These are phyloP conservation scores for Orientallactaga bullata DNA, from an alignment of 2,113 vertebrate genomes.

Conservation along the genomic window DNA sequence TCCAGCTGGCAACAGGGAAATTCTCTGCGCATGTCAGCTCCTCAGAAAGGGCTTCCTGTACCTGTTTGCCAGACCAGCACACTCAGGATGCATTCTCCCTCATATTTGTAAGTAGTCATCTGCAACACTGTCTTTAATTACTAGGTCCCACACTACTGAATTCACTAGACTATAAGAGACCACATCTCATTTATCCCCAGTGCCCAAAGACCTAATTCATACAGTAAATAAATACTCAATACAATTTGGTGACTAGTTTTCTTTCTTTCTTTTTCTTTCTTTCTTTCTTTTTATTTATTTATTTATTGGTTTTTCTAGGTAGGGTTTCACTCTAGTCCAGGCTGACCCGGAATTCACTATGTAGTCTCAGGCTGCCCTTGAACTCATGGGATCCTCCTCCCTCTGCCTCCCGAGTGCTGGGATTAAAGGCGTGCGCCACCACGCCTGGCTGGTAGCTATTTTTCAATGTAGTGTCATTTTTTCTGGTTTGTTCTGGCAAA, in stretches of 20 bases:
- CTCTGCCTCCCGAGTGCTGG: too few species aligned
- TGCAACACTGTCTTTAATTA: conserved; percentile 28
- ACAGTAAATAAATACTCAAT: neutral
- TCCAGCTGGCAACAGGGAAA: conserved; percentile 63
- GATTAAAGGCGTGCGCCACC: too few species aligned
- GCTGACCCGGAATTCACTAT: too few species aligned
- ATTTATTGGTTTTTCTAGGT: too few species aligned
- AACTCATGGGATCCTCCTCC: too few species aligned
- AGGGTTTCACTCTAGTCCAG: too few species aligned
- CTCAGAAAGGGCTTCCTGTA: neutral
- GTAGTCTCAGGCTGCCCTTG: too few species aligned
- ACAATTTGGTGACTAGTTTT: neutral
- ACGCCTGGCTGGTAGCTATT: too few species aligned
- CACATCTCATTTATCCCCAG: neutral
- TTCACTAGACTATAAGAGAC: conserved; percentile 23
- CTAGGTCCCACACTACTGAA: neutral
- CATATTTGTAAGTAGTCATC: neutral
- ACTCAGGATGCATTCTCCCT: neutral
- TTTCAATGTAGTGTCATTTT: neutral
- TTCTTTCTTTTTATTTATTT: too few species aligned
- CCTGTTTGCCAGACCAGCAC: neutral
- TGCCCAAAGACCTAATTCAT: neutral
- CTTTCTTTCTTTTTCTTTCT: too few species aligned
- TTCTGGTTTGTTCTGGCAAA: conserved; percentile 24
- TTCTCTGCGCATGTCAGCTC: conserved; percentile 9